A percentile compares a stretch with the other conserved stretches of the same genome.
Evolutionary conservation across 2,797 vertebrate genomes (phyloP).

Genomic region (Halcyon chelicuti): DNA sequence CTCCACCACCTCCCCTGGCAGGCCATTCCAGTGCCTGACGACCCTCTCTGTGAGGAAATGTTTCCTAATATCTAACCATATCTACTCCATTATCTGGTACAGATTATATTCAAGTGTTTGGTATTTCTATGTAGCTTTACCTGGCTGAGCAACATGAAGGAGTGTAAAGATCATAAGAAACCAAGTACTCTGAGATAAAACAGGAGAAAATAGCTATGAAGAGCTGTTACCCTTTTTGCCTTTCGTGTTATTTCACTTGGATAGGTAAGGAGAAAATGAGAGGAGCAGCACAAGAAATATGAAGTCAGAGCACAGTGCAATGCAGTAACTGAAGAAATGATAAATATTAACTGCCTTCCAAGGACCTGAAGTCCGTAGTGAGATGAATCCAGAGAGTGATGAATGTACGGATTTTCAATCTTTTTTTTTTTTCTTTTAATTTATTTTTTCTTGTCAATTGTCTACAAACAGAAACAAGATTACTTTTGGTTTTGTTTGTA

Average conservation of each 20-base stretch:
- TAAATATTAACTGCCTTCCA: conserved; percentile 38
- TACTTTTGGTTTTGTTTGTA: background rate
- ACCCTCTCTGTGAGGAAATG: too few species aligned
- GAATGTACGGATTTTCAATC: background rate
- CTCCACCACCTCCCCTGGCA: too few species aligned
- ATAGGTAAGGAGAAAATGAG: background rate
- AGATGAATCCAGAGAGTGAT: background rate
- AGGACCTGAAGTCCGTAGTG: background rate
- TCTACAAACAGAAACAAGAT: background rate
- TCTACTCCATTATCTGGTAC: background rate
- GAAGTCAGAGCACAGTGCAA: conserved; percentile 37
- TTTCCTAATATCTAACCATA: too few species aligned
- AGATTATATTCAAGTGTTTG: background rate
- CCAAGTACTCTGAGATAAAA: background rate
- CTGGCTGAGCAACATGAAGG: conserved; percentile 35
- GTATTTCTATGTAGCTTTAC: background rate
- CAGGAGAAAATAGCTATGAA: background rate
- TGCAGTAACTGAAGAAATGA: background rate
- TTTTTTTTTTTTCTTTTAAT: background rate
- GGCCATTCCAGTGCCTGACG: too few species aligned
- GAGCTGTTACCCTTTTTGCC: background rate
- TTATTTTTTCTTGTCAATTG: background rate
- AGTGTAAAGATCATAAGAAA: background rate
- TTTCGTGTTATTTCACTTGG: conserved; percentile 12
- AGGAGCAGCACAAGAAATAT: conserved; percentile 17